Evolutionary conservation across 1,140 invertebrate species (phyloP).

Genomic region (Drosophila insularis): DNA sequence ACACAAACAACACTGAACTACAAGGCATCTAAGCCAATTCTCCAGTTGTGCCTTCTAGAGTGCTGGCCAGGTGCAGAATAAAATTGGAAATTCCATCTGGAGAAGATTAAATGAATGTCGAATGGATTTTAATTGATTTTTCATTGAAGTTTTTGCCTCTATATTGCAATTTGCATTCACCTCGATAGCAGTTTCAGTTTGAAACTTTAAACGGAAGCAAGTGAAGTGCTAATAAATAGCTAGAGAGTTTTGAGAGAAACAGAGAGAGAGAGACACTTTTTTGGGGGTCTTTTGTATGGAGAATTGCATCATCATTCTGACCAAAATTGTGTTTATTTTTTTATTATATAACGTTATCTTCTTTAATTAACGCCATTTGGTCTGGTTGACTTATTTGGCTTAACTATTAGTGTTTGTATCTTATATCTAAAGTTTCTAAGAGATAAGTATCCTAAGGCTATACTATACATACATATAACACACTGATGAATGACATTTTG

Average conservation of each 20-base stretch:
- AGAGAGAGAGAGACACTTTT: not conserved
- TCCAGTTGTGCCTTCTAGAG: constrained; percentile 23
- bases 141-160: constrained; percentile 18
- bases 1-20: constrained; percentile 39
- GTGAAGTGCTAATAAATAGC: constrained; percentile 51
- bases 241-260: constrained; percentile 29
- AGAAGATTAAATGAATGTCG: constrained; percentile 12
- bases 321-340: no score
- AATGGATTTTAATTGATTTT: constrained; percentile 35
- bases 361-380: constrained; percentile 64
- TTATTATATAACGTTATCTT: constrained; percentile 44
- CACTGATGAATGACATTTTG: constrained; percentile 27
- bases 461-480: constrained; percentile 30
- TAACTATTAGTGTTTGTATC: constrained; percentile 40
- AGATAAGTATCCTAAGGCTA: constrained; percentile 1
- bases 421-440: constrained; percentile 7
- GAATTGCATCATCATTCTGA: constrained; percentile 46
- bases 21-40: constrained; percentile 11
- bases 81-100: constrained; percentile 25
- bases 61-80: constrained; percentile 48
- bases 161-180: constrained; percentile 16
- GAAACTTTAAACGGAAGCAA: constrained; percentile 52
- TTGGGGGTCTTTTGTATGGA: constrained; percentile 8
- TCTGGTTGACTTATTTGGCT: constrained; percentile 48
- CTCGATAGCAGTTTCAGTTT: constrained; percentile 4